These are phyloP conservation scores for Standfussiana lucernea DNA, from an alignment of 2,888 invertebrate species.

Conservation along the genomic window DNA sequence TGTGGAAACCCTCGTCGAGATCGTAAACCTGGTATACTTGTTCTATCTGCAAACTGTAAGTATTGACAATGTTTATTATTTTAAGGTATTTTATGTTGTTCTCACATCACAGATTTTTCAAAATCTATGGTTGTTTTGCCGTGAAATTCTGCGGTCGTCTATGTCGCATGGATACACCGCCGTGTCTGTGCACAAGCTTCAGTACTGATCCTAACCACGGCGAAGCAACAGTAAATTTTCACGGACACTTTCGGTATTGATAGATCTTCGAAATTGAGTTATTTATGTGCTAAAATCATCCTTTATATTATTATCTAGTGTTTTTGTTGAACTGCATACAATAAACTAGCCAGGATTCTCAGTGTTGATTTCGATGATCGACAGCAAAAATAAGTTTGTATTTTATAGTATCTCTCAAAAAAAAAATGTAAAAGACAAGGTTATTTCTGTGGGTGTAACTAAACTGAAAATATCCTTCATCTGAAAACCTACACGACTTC, in stretches of 20 bases:
- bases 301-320: background rate
- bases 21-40: slow-evolving; percentile 92
- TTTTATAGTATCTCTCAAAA: background rate
- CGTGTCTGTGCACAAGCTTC: background rate
- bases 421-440: background rate
- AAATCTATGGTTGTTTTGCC: background rate
- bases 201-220: background rate
- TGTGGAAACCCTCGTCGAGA: slow-evolving; percentile 92
- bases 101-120: background rate
- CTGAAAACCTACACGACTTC: background rate
- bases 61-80: slow-evolving; percentile 19
- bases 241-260: background rate
- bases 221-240: background rate
- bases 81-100: background rate
- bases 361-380: background rate
- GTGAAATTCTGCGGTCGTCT: background rate
- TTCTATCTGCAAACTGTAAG: slow-evolving; percentile 92
- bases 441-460: background rate
- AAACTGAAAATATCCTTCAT: background rate
- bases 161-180: background rate
- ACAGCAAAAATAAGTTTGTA: background rate
- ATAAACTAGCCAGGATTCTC: background rate
- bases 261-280: background rate
- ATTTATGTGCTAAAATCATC: background rate
- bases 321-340: background rate